Evolutionary conservation across 2,797 vertebrate genomes (phyloP), one percentile per base, ranked within the genome.

Genomic region (Ara ararauna): DNA sequence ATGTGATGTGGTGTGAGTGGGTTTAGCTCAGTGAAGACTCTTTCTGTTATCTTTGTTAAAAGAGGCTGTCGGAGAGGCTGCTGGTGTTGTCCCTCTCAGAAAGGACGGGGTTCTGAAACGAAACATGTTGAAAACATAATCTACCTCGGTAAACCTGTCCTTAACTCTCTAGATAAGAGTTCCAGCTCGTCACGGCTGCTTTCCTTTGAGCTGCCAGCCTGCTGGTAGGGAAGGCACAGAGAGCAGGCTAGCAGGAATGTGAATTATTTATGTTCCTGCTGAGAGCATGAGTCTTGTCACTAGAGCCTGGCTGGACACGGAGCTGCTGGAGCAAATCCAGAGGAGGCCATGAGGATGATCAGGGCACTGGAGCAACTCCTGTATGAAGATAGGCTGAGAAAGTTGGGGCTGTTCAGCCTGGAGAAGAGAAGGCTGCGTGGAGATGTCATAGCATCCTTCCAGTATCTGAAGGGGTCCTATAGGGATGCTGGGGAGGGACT

Each of bases 211-310:
- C 70, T 10, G 11, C 77, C 85, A 88, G 67, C 56, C 74, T 94
- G 73, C 79, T 71, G 27, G 23, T 54, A 66, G 54, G 75, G 71
- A 70, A 86, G 22, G 53, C 73, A 81, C 2, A 2, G 73, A 90
- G 27, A 79, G 56, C 77, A 50, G 76, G 56, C 64, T 68, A 53
- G 94, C 65, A 60, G 54, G 91, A 60, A 48, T 6, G 78, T 96
- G 87, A 96, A 95, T 97, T 90, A 97, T 97, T 97, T 94, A 96
- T 94, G 80, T 34, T 80, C 51, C 36, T 74, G 68, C 88, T 96
- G 85, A 93, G 95, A 96, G 83, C 75, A 38, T 3, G 13, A 89
- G 78, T 66, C 83, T 82, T 94, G 89, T 92, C 94, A 82, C 60
- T 73, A 73, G 36, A 81, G 87, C 75, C 54, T 90, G 68, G n/a